These are phyloP conservation scores for Solea solea DNA, from an alignment of 2,113 vertebrate species.

Conservation along the genomic window DNA sequence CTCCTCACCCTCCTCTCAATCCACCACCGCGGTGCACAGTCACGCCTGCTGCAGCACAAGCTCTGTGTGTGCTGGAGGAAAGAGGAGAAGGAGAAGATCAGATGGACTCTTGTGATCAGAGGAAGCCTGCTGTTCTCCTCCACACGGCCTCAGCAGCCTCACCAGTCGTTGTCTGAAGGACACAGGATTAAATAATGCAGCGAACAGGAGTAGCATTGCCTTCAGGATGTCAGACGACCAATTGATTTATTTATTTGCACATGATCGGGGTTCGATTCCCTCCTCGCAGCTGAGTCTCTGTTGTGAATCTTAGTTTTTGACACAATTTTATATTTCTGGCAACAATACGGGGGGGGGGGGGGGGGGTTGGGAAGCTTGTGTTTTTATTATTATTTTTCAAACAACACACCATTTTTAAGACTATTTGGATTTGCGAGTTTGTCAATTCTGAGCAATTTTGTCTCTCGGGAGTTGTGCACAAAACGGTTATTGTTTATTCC, in stretches of 20 bases:
- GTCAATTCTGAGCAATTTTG: too few species aligned
- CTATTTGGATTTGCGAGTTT: too few species aligned
- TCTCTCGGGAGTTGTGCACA: too few species aligned
- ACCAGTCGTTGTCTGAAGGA: slow-evolving; percentile 26
- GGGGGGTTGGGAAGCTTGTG: too few species aligned
- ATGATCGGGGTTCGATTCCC: background rate
- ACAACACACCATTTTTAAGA: too few species aligned
- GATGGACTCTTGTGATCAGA: slow-evolving; percentile 47
- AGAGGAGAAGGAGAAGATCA: slow-evolving; percentile 15
- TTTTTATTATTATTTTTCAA: too few species aligned
- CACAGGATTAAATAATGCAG: background rate
- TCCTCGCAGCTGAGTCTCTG: background rate
- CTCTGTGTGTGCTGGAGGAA: background rate
- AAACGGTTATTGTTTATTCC: too few species aligned
- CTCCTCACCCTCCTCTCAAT: slow-evolving; percentile 33
- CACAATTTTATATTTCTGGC: too few species aligned
- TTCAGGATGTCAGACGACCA: background rate
- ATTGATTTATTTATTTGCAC: slow-evolving; percentile 6
- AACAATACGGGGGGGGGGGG: too few species aligned
- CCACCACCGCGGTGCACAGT: slow-evolving; percentile 41
- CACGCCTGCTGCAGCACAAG: slow-evolving; percentile 35
- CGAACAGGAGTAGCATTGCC: background rate
- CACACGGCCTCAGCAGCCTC: slow-evolving; percentile 11
- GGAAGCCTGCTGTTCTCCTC: slow-evolving; percentile 26
- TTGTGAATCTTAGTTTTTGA: too few species aligned